These are phyloP conservation scores for Etheostoma nigrum DNA, from an alignment of 2,797 vertebrate genomes.

Conservation along the genomic window DNA sequence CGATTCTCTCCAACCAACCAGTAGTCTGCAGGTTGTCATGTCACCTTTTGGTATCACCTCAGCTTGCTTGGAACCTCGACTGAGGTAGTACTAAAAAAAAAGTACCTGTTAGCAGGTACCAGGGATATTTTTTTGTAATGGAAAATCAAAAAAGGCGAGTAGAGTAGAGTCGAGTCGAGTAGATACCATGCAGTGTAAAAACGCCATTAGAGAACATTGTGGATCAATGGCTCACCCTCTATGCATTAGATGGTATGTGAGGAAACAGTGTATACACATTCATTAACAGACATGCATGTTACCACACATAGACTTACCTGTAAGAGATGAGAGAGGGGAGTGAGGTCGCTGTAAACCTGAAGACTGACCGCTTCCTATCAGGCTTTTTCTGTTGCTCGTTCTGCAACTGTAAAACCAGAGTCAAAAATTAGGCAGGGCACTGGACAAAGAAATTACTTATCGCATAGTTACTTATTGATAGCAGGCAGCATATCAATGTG, in stretches of 20 bases:
- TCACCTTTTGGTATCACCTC: no score
- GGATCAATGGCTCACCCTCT: slow-evolving; percentile 24
- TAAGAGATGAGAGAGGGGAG: slow-evolving; percentile 95
- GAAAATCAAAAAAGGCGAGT: no score
- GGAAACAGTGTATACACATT: not conserved
- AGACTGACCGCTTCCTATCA: slow-evolving; percentile 95
- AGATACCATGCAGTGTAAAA: no score
- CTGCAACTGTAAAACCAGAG: slow-evolving; percentile 90
- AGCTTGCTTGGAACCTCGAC: no score
- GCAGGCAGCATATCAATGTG: not conserved
- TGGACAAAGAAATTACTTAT: not conserved
- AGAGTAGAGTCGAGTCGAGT: no score
- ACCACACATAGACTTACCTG: slow-evolving; percentile 85
- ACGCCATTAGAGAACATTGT: slow-evolving; percentile 17
- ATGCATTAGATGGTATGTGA: not conserved
- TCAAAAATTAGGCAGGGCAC: slow-evolving; percentile 35
- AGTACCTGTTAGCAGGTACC: no score
- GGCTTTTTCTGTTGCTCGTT: slow-evolving; percentile 97
- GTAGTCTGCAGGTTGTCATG: no score
- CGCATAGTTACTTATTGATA: not conserved
- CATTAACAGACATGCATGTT: not conserved
- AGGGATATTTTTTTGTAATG: no score
- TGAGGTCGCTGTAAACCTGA: slow-evolving; percentile 94
- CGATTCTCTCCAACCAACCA: no score
- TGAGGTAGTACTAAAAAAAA: no score